Percentiles rank a stretch among this genome's conserved stretches.
These are phyloP conservation scores for Artemisiospiza belli DNA, from an alignment of 2,113 vertebrate genomes.

Conservation along the genomic window DNA sequence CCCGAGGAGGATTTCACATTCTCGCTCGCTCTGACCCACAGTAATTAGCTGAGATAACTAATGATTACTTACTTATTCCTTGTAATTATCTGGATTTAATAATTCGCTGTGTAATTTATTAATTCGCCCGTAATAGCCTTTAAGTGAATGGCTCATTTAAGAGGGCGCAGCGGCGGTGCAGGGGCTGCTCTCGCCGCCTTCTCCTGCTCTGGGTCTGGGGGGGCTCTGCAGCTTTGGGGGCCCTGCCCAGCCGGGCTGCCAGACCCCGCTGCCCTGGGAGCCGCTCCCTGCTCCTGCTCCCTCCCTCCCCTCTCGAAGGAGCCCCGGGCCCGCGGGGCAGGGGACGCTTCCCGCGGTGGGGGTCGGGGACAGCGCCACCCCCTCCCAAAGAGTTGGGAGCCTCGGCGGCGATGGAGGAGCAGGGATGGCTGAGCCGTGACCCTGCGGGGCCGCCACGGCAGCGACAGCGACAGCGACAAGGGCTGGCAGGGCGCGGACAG, in stretches of 20 bases:
- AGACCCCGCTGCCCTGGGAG: background rate
- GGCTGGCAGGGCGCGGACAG: background rate
- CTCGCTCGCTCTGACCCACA: slow-evolving; percentile 91
- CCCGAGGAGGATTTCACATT: slow-evolving; percentile 89
- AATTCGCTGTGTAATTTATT: slow-evolving; percentile 99
- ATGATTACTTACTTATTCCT: slow-evolving; percentile 99
- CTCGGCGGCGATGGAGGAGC: background rate
- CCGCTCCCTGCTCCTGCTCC: background rate
- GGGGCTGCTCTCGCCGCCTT: slow-evolving; percentile 74
- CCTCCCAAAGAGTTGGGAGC: background rate
- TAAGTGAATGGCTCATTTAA: slow-evolving; percentile 91
- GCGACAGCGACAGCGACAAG: background rate
- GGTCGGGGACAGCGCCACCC: background rate
- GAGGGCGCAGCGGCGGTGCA: slow-evolving; percentile 68
- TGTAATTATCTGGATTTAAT: slow-evolving; percentile 99
- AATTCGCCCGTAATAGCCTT: slow-evolving; percentile 95
- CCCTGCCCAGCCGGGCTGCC: background rate
- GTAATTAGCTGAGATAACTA: slow-evolving; percentile 99
- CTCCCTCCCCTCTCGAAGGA: fast-evolving
- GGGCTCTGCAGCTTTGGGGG: background rate
- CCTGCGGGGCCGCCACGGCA: background rate
- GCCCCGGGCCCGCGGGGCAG: background rate
- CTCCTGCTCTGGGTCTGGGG: slow-evolving; percentile 71
- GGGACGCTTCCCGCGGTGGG: background rate
- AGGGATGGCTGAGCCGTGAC: background rate